These are phyloP conservation scores for Tadarida brasiliensis DNA, from an alignment of 2,797 vertebrate species.

Conservation along the genomic window DNA sequence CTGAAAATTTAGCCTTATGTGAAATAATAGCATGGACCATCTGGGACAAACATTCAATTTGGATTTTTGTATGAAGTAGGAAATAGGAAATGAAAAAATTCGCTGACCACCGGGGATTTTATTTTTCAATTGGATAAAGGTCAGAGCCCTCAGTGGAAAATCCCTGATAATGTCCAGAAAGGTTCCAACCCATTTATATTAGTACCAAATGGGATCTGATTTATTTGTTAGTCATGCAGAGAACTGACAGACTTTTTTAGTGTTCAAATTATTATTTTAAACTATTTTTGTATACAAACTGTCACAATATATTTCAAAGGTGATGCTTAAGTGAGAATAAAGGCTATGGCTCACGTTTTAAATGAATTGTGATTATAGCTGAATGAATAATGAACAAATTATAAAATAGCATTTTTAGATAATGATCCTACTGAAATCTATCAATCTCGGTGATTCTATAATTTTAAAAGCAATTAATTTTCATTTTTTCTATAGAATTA, in stretches of 20 bases:
- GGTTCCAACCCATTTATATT: not conserved
- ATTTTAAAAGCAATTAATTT: conserved; percentile 48
- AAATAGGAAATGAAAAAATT: not conserved
- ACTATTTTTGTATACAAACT: not conserved
- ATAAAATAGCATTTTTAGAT: conserved; percentile 34
- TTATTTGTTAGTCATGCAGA: conserved; percentile 20
- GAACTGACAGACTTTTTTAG: not conserved
- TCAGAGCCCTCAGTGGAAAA: conserved; percentile 33
- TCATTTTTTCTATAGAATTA: conserved; percentile 25
- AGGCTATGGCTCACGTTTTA: not conserved
- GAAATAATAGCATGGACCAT: not conserved
- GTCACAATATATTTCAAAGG: not conserved
- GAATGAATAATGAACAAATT: not conserved
- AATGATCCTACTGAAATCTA: not conserved
- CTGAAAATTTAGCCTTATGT: conserved; percentile 33
- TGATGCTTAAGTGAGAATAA: conserved; percentile 38
- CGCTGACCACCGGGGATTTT: not conserved
- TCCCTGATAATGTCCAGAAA: not conserved
- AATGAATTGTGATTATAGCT: not conserved
- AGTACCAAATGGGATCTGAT: not conserved
- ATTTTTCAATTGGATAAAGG: conserved; percentile 6
- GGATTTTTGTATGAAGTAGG: conserved; percentile 41
- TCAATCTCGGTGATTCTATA: not conserved
- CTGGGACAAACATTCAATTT: conserved; percentile 9
- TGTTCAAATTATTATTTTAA: conserved; percentile 49